Evolutionary conservation across 2,888 invertebrate species (phyloP).

Genomic region (Temnothorax rugatulus): DNA sequence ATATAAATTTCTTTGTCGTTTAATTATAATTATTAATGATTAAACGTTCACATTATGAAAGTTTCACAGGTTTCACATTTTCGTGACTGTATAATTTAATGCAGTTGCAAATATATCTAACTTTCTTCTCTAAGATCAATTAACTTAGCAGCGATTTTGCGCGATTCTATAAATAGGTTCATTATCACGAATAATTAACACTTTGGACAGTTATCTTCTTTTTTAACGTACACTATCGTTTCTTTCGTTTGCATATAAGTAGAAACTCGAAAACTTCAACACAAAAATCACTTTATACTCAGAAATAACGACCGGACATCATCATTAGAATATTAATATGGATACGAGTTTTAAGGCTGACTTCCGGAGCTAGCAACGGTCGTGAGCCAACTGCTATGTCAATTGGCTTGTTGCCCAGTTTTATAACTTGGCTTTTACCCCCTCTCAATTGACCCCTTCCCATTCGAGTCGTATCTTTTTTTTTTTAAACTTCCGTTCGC

Average conservation of each 20-base stretch:
- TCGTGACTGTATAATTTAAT: not conserved
- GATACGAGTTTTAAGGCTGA: slow-evolving; percentile 74
- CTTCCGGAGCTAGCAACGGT: slow-evolving; percentile 83
- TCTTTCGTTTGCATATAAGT: not conserved
- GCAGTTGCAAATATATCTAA: not conserved
- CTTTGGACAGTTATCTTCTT: not conserved
- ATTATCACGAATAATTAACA: not conserved
- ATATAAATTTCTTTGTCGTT: not conserved
- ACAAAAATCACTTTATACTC: slow-evolving; percentile 74
- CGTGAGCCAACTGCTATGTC: slow-evolving; percentile 85
- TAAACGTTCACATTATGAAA: not conserved
- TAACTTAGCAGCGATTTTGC: not conserved
- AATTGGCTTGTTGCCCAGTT: slow-evolving; percentile 86
- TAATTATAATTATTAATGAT: not conserved
- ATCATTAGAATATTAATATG: slow-evolving; percentile 80
- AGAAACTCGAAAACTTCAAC: slow-evolving; percentile 49
- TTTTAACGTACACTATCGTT: slow-evolving; percentile 27
- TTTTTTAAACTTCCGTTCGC: slow-evolving; percentile 24
- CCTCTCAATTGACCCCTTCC: slow-evolving; percentile 48
- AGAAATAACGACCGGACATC: slow-evolving; percentile 82
- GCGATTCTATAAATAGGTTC: not conserved
- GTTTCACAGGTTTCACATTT: slow-evolving; percentile 3
- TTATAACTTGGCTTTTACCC: slow-evolving; percentile 83
- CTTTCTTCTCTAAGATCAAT: not conserved
- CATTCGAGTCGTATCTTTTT: slow-evolving; percentile 47